phyloP scores from a whole-genome alignment of 2,797 vertebrate genomes.

The Lagodon rhomboides region DNA sequence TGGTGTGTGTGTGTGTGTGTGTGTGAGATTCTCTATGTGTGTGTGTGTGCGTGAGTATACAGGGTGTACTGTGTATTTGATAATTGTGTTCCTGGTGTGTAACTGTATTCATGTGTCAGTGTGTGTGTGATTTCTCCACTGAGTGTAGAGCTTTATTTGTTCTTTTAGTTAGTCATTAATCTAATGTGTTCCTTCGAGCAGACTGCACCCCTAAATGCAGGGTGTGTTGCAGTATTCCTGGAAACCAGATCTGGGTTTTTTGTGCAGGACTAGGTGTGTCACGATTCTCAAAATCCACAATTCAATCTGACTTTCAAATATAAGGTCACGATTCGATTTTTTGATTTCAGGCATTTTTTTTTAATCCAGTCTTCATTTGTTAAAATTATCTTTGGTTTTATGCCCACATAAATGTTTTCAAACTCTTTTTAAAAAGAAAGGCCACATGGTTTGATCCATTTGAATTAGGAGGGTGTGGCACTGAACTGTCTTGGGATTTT shows the following conservation, averaged over 20 bases:
- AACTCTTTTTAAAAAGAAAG: too few relatives aligned
- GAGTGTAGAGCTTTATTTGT: not conserved
- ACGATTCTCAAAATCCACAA: too few relatives aligned
- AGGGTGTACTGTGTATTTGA: constrained; percentile 17
- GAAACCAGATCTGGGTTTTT: constrained; percentile 1
- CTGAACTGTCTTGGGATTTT: too few relatives aligned
- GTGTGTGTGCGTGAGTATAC: not conserved
- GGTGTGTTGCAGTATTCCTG: not conserved
- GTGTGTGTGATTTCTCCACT: constrained; percentile 18
- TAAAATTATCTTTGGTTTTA: too few relatives aligned
- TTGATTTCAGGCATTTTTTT: too few relatives aligned
- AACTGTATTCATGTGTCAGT: not conserved
- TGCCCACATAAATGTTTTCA: too few relatives aligned
- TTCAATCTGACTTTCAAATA: too few relatives aligned
- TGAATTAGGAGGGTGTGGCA: too few relatives aligned
- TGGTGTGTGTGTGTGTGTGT: constrained; percentile 10
- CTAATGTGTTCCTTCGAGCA: constrained; percentile 24
- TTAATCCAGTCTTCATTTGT: too few relatives aligned
- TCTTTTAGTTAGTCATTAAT: constrained; percentile 32
- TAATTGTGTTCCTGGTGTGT: constrained; percentile 6
- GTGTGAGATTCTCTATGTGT: constrained; percentile 26
- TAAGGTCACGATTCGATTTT: too few relatives aligned
- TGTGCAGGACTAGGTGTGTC: not conserved
- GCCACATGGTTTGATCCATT: too few relatives aligned
- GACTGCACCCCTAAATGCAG: constrained; percentile 16